phyloP scores from a whole-genome alignment of 2,888 invertebrate species.

The Phragmatobia fuliginosa region DNA sequence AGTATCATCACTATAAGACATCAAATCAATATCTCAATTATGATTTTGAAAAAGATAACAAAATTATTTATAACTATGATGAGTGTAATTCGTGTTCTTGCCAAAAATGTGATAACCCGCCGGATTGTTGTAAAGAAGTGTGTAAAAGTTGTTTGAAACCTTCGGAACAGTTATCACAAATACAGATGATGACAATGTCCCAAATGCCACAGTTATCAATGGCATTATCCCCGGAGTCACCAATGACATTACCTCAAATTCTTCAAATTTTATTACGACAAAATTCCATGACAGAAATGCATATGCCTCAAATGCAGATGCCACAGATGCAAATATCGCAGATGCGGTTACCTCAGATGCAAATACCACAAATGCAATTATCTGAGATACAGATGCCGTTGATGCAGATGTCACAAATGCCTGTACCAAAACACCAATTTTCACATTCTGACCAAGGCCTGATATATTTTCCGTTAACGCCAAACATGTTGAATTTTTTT shows the following conservation, averaged over 20 bases:
- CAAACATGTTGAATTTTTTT: conserved; percentile 5
- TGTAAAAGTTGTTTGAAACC: conserved; percentile 46
- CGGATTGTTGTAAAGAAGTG: conserved; percentile 54
- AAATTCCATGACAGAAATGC: conserved; percentile 22
- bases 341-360: conserved; percentile 13
- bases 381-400: conserved; percentile 2
- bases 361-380: neutral
- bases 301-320: conserved; percentile 19
- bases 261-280: neutral
- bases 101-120: conserved; percentile 48
- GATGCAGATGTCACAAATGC: conserved; percentile 6
- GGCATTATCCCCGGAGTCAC: neutral
- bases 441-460: conserved; percentile 4
- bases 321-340: conserved; percentile 7
- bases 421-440: neutral
- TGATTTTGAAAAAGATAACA: neutral
- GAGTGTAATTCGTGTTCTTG: conserved; percentile 56
- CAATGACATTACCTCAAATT: conserved; percentile 11
- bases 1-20: conserved; percentile 24
- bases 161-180: conserved; percentile 3
- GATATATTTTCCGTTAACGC: conserved; percentile 7
- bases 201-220: conserved; percentile 12
- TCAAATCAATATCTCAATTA: conserved; percentile 14
- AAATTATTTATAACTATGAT: neutral
- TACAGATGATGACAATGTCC: conserved; percentile 11